Evolutionary conservation across 2,797 vertebrate genomes (phyloP).

Genomic region (Denticeps clupeoides): DNA sequence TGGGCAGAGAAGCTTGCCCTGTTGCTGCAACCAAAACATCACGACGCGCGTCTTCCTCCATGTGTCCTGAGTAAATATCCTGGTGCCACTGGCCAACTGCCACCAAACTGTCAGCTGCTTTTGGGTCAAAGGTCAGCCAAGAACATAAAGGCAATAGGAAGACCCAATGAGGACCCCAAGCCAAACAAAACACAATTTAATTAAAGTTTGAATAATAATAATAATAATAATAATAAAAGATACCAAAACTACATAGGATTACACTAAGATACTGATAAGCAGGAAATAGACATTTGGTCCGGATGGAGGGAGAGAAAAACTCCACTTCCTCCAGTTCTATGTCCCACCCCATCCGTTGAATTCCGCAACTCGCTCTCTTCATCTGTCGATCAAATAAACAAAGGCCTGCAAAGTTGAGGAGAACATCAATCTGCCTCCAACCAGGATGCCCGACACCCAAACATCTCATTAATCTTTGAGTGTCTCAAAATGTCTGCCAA

Average conservation of each 20-base stretch:
- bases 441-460: constrained; percentile 50
- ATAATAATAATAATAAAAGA: no score
- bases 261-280: constrained; percentile 2
- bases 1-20: constrained; percentile 10
- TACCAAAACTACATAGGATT: background rate
- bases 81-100: constrained; percentile 45
- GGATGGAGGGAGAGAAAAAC: constrained; percentile 9
- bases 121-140: background rate
- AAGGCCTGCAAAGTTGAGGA: constrained; percentile 39
- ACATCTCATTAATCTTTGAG: constrained; percentile 68
- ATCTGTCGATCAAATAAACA: constrained; percentile 40
- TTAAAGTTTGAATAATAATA: no score
- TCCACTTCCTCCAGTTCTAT: background rate
- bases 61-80: constrained; percentile 39
- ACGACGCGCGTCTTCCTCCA: constrained; percentile 29
- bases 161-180: background rate
- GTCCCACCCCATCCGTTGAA: constrained; percentile 18
- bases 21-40: constrained; percentile 40
- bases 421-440: constrained; percentile 56
- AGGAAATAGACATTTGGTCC: constrained; percentile 12
- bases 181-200: no score
- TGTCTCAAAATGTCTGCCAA: constrained; percentile 65
- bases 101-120: constrained; percentile 8
- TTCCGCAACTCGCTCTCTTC: constrained; percentile 9
- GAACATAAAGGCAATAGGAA: constrained; percentile 3